Evolutionary conservation across 2,888 invertebrate genomes (phyloP).

Genomic region (Noctua fimbriata): DNA sequence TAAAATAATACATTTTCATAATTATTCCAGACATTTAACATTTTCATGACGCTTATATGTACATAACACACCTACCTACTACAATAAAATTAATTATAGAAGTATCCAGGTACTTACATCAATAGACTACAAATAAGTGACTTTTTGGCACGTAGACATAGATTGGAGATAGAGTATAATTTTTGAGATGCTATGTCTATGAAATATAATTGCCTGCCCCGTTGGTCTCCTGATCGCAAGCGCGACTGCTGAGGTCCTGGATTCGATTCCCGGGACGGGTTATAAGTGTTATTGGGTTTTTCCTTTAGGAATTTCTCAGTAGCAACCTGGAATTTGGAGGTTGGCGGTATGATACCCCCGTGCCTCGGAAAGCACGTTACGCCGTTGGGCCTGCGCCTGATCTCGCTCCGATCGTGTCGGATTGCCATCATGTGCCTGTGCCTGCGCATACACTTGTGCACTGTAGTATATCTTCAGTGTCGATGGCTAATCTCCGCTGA

Average conservation of each 20-base stretch:
- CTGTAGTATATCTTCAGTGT: neutral
- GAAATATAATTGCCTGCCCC: neutral
- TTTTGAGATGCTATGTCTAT: neutral
- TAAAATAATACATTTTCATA: conserved; percentile 15
- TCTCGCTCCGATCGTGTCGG: neutral
- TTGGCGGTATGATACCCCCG: neutral
- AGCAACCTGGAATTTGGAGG: neutral
- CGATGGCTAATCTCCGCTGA: neutral
- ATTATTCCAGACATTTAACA: conserved; percentile 29
- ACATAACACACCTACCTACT: conserved; percentile 15
- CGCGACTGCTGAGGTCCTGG: neutral
- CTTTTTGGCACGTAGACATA: neutral
- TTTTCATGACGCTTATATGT: conserved; percentile 26
- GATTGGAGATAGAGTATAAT: neutral
- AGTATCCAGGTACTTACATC: neutral
- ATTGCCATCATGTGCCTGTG: neutral
- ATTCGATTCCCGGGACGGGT: neutral
- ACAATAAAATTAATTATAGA: conserved; percentile 7
- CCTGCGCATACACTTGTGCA: neutral
- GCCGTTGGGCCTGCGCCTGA: neutral
- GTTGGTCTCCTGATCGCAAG: neutral
- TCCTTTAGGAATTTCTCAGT: neutral
- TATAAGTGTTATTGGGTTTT: neutral
- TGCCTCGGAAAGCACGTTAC: neutral
- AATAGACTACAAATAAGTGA: neutral